A percentile compares a stretch with the other conserved stretches of the same genome.
Evolutionary conservation across 1,140 invertebrate genomes (phyloP).

Genomic region (Drosophila equinoxialis): DNA sequence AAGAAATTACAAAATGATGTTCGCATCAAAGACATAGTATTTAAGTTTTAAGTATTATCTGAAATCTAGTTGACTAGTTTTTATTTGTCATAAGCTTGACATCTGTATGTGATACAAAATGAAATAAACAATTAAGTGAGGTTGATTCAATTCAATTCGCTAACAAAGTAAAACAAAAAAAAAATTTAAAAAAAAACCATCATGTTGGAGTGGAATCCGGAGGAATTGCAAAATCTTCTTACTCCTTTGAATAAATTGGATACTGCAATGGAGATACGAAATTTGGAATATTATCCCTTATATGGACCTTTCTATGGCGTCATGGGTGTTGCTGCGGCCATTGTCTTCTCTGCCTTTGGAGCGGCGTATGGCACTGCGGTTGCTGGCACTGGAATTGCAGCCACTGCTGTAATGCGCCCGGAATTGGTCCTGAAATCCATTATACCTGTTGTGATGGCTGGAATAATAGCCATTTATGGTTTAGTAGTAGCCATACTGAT

Average conservation of each 20-base stretch:
- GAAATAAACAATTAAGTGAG: slow-evolving; percentile 5
- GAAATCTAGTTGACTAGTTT: slow-evolving; percentile 10
- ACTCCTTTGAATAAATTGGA: neutral
- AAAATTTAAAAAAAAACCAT: neutral
- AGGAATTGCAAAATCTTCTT: neutral
- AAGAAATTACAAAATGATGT: neutral
- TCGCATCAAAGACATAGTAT: neutral
- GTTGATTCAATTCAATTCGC: neutral
- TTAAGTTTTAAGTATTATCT: neutral
- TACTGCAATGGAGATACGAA: neutral
- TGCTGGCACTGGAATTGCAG: slow-evolving; percentile 58
- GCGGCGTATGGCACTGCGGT: slow-evolving; percentile 69
- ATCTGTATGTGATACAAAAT: neutral
- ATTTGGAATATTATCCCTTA: slow-evolving; percentile 13
- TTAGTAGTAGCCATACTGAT: slow-evolving; percentile 96
- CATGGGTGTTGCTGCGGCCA: slow-evolving; percentile 98
- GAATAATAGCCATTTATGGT: slow-evolving; percentile 89
- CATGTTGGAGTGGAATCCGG: neutral
- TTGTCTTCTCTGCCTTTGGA: slow-evolving; percentile 89
- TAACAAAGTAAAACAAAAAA: too few relatives aligned
- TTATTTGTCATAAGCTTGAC: neutral
- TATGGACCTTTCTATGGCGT: slow-evolving; percentile 93
- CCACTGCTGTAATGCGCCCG: slow-evolving; percentile 66
- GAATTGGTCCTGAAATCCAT: slow-evolving; percentile 74
- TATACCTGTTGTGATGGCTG: slow-evolving; percentile 69